Evolutionary conservation across 2,888 invertebrate species (phyloP).

Genomic region (Drosophila colorata): DNA sequence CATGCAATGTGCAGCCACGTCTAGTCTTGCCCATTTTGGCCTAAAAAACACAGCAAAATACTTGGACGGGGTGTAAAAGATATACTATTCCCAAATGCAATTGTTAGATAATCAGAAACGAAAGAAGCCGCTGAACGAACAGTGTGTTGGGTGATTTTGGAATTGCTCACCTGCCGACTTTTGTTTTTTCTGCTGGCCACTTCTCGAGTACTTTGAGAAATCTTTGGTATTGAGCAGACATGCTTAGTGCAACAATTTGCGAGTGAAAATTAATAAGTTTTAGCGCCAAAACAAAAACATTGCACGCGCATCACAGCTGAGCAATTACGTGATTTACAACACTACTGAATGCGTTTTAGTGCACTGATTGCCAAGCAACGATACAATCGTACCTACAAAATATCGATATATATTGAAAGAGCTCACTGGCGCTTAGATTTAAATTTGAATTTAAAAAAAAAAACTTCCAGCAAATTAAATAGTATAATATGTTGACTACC

Average conservation of each 20-base stretch:
- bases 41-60: neutral
- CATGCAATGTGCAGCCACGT: neutral
- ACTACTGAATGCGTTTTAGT: neutral
- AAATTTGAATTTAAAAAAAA: neutral
- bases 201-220: constrained; percentile 90
- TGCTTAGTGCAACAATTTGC: constrained; percentile 71
- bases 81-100: neutral
- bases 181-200: constrained; percentile 91
- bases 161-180: constrained; percentile 89
- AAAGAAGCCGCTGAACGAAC: constrained; percentile 51
- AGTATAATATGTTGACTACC: neutral
- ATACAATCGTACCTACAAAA: constrained; percentile 8
- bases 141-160: constrained; percentile 19
- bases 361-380: neutral
- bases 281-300: constrained; percentile 60
- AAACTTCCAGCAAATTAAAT: neutral
- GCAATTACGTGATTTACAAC: constrained; percentile 5
- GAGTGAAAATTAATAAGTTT: constrained; percentile 20
- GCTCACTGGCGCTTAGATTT: constrained; percentile 1
- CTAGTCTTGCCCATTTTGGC: too few relatives aligned
- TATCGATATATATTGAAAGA: constrained; percentile 24
- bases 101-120: constrained; percentile 63
- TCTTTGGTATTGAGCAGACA: constrained; percentile 90
- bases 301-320: constrained; percentile 52
- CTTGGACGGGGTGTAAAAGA: constrained; percentile 1